phyloP scores from a whole-genome alignment of 2,888 invertebrate species.

The Meteorus cinctellus region DNA sequence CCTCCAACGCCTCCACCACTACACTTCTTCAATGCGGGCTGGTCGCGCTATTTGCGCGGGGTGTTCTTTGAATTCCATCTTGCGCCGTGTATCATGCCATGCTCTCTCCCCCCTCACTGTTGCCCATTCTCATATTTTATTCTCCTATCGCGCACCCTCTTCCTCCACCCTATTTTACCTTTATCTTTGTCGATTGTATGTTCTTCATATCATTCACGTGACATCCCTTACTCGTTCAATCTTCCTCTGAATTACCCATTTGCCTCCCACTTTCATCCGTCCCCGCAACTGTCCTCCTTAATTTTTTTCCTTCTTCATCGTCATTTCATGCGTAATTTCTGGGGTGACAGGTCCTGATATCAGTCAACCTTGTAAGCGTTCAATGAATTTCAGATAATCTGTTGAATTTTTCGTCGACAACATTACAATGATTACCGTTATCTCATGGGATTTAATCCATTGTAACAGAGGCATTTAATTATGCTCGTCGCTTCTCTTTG shows the following conservation, averaged over 20 bases:
- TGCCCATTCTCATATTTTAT: neutral
- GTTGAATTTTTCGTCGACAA: too few relatives aligned
- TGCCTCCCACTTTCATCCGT: neutral
- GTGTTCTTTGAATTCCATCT: slow-evolving; percentile 51
- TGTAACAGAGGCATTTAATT: too few relatives aligned
- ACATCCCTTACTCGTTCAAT: neutral
- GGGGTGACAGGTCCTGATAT: neutral
- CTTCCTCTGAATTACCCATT: neutral
- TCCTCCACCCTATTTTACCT: neutral
- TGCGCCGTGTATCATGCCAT: neutral
- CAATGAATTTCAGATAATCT: neutral
- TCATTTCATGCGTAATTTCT: neutral
- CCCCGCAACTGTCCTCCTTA: neutral
- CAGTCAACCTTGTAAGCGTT: neutral
- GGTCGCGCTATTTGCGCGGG: slow-evolving; percentile 45
- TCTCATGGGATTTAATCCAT: too few relatives aligned
- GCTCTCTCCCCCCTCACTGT: neutral
- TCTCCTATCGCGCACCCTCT: too few relatives aligned
- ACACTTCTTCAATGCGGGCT: slow-evolving; percentile 38
- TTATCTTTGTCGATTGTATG: neutral
- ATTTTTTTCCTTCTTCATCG: too few relatives aligned
- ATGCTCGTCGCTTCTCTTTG: too few relatives aligned
- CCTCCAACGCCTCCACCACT: slow-evolving; percentile 57
- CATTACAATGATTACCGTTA: too few relatives aligned
- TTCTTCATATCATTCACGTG: neutral